Base-by-base conservation (phyloP, 2,888 invertebrate species). In the Villa cingulata region DNA sequence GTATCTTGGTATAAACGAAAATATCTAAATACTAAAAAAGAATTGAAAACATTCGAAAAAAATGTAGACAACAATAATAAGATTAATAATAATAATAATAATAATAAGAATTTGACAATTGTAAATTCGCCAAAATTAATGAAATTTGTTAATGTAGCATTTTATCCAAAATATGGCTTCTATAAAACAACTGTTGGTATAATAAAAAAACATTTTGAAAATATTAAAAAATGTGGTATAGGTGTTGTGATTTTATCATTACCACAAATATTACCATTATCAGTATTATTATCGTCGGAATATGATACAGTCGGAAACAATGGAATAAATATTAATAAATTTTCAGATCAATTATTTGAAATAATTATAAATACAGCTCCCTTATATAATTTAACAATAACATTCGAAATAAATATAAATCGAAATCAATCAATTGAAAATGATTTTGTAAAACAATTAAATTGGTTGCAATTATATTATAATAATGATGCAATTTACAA, bases 371-470 rank as follows among this genome's bases (percentile, higher is more conserved):
- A 71, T 38, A 55, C 70, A 16, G 74, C 73, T 4, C 68, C 70
- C 9, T 64, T 64, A 43, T 68, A 71, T 54, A 70, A 71, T 54
- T 60, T 76, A 5, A 73, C 74, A 62, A 68, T 80, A 16, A 73
- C 77, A 10, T 71, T 78, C 29, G 78, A 80, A 58, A 69, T 80
- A 37, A 76, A 77, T 54, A 75, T 77, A 4, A 78, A 75, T 51
- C 66, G 70, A 48, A 72, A 73, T 52, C 67, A 74, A 48, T 72
- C 72, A 47, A 65, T 71, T 17, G 69, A 70, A 37, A 64, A 12
- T 15, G 65, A 66, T 60, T 58, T 76, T 43, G 65, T 68, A 18
- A 69, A 71, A 46, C 70, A 74, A 53, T 59, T 76, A 42, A 59
- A 62, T 16, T 56, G 54, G 43, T 54, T 60, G 40, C 51, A 57